Evolutionary conservation across 2,113 vertebrate species (phyloP).

Genomic region (Tretioscincus oriximinensis): DNA sequence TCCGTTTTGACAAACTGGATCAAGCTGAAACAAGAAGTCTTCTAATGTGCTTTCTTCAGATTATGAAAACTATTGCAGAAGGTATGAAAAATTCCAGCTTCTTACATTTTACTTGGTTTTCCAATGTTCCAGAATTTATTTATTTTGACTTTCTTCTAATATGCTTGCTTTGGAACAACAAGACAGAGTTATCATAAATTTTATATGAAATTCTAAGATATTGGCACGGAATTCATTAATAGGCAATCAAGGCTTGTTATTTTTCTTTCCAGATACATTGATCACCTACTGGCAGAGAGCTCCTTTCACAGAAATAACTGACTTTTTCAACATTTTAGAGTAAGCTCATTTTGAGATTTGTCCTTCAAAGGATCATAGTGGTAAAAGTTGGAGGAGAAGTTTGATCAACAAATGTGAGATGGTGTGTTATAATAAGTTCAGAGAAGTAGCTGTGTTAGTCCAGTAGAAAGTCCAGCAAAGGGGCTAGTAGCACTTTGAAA

Average conservation of each 20-base stretch:
- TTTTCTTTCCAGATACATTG: slow-evolving; percentile 84
- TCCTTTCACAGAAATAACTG: slow-evolving; percentile 90
- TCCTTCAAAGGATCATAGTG: slow-evolving; percentile 8
- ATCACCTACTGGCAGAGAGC: slow-evolving; percentile 96
- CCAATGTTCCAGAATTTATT: background rate
- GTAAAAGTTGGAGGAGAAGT: background rate
- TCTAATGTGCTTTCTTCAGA: slow-evolving; percentile 96
- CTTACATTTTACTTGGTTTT: rapidly evolving
- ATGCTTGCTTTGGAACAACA: background rate
- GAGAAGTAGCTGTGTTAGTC: too few species aligned
- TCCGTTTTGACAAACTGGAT: slow-evolving; percentile 97
- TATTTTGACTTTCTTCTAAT: background rate
- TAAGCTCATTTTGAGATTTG: slow-evolving; percentile 72
- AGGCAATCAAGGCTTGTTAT: slow-evolving; percentile 11
- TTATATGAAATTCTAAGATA: background rate
- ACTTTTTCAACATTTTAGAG: slow-evolving; percentile 99
- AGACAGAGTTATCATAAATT: background rate
- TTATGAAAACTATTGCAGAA: slow-evolving; percentile 98
- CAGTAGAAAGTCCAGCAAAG: too few species aligned
- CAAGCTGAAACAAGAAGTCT: slow-evolving; percentile 95
- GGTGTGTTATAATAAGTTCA: background rate
- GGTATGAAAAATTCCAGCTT: slow-evolving; percentile 70
- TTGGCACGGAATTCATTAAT: slow-evolving; percentile 11
- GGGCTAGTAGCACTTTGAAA: too few species aligned
- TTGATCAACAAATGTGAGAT: background rate